Evolutionary conservation across 2,113 vertebrate genomes (phyloP).

Genomic region (Calidris pygmaea): DNA sequence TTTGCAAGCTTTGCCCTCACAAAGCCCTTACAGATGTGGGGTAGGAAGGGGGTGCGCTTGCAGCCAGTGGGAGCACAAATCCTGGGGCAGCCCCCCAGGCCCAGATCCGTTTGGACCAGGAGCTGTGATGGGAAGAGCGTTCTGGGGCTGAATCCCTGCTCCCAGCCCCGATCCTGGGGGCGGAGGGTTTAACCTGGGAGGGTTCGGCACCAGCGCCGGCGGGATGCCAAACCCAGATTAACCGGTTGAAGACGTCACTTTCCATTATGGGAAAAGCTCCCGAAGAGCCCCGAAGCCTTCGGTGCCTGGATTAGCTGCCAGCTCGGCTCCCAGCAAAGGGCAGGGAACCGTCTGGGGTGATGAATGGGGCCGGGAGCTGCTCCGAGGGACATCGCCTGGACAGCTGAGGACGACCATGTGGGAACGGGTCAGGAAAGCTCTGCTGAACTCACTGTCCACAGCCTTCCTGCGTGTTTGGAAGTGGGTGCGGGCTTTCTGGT

Average conservation of each 20-base stretch:
- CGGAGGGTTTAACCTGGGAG: not conserved
- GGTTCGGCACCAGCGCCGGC: not conserved
- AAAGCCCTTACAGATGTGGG: not conserved
- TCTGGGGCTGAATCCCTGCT: not conserved
- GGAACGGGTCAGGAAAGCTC: not conserved
- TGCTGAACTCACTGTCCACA: not conserved
- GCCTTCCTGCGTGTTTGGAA: not conserved
- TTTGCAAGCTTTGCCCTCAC: not conserved
- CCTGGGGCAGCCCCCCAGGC: not conserved
- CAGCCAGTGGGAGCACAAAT: not conserved
- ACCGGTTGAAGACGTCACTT: constrained; percentile 34
- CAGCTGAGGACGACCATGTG: constrained; percentile 1
- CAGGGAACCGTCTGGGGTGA: not conserved
- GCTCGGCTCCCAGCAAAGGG: not conserved
- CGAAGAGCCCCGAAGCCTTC: not conserved
- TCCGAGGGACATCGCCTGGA: not conserved
- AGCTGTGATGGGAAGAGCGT: not conserved
- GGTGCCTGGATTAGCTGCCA: not conserved
- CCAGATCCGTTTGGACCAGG: not conserved
- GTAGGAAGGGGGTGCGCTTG: fast-evolving
- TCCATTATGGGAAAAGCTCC: constrained; percentile 40
- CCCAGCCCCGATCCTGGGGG: not conserved
- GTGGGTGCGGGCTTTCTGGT: constrained; percentile 47
- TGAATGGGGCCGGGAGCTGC: not conserved
- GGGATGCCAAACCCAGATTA: constrained; percentile 44